Conservation (phyloP, 2,797 vertebrate genomes). For the Manis pentadactyla region DNA sequence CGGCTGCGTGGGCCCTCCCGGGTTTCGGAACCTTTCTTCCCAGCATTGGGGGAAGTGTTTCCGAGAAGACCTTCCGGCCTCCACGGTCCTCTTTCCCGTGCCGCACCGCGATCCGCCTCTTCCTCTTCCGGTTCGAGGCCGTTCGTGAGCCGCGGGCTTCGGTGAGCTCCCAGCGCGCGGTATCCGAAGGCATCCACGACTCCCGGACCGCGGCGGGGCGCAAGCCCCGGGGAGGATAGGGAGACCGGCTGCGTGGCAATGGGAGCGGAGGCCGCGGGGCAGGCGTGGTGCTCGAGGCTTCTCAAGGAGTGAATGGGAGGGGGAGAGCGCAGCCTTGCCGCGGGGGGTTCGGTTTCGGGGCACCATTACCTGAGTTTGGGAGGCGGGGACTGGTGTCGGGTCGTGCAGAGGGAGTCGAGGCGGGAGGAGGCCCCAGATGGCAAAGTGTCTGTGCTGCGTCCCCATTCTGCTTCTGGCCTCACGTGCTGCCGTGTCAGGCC, state of each 20-base stretch:
- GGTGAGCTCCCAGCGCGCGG: not conserved
- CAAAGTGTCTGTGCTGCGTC: not conserved
- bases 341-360: not conserved
- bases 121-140: slow-evolving; percentile 89
- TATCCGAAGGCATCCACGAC: slow-evolving; percentile 54
- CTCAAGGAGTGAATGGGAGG: not conserved
- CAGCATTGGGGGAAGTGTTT: slow-evolving; percentile 21
- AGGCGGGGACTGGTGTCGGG: not conserved
- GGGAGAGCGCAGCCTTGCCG: not conserved
- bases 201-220: not conserved
- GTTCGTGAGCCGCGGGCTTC: slow-evolving; percentile 51
- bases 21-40: slow-evolving; percentile 56
- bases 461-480: not conserved
- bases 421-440: not conserved
- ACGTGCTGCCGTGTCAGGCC: not conserved
- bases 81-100: slow-evolving; percentile 67
- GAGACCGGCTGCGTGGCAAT: not conserved
- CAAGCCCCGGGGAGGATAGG: not conserved
- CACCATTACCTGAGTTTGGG: not conserved
- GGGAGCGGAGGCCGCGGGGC: not conserved
- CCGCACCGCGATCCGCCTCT: accelerated
- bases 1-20: accelerated
- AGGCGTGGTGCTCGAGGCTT: not conserved
- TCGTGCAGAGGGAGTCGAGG: not conserved
- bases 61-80: not conserved